Evolutionary conservation across 2,888 invertebrate species (phyloP).

Genomic region (Cryptus armator): DNA sequence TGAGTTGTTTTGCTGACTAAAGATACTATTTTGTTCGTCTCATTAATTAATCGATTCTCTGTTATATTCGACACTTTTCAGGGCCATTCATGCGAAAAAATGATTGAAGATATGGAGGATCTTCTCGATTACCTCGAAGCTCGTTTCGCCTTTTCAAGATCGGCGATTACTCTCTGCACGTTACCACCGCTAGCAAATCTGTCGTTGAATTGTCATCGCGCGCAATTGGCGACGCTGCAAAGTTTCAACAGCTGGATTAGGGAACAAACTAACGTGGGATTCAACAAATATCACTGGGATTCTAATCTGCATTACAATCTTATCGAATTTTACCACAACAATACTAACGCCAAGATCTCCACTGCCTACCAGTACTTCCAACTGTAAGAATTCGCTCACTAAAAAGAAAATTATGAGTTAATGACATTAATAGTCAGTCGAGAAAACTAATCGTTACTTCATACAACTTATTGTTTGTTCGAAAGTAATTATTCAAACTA

Average conservation of each 20-base stretch:
- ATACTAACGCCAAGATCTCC: constrained; percentile 59
- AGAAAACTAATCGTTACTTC: no score
- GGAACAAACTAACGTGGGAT: constrained; percentile 46
- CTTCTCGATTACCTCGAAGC: constrained; percentile 69
- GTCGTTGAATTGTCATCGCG: constrained; percentile 64
- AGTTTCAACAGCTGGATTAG: constrained; percentile 74
- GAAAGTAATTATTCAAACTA: no score
- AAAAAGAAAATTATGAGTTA: not conserved
- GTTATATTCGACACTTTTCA: constrained; percentile 56
- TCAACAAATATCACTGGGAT: constrained; percentile 7
- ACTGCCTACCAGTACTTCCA: constrained; percentile 75
- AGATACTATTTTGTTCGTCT: not conserved
- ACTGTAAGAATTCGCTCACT: constrained; percentile 69
- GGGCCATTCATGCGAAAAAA: constrained; percentile 68
- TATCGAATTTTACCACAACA: constrained; percentile 72
- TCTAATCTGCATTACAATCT: constrained; percentile 65
- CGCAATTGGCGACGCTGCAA: constrained; percentile 65
- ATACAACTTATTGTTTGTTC: no score
- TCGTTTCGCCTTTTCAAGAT: constrained; percentile 72
- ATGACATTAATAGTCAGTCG: not conserved
- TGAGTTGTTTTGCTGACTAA: constrained; percentile 53
- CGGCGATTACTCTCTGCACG: constrained; percentile 77
- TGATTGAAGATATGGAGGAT: constrained; percentile 73
- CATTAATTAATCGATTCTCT: not conserved
- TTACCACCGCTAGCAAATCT: constrained; percentile 78